These are phyloP conservation scores for Xerus inauris DNA, from an alignment of 2,113 vertebrate genomes.

Conservation along the genomic window DNA sequence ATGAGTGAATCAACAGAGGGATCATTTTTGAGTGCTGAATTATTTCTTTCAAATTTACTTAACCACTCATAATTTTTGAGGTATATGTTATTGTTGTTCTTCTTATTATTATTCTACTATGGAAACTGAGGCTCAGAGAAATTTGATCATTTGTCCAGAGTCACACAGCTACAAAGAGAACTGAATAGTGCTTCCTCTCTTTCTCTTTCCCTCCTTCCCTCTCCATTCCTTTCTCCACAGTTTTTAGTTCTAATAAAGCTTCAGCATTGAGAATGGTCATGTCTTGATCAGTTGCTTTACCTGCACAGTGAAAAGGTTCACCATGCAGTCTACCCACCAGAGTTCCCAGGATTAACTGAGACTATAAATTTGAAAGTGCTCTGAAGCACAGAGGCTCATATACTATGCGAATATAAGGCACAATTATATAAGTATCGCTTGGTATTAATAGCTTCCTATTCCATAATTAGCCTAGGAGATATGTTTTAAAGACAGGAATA, in stretches of 20 bases:
- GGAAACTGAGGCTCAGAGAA: constrained; percentile 35
- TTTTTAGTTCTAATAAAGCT: not conserved
- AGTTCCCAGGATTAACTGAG: not conserved
- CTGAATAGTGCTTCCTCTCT: not conserved
- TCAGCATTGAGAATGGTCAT: not conserved
- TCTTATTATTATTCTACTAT: not conserved
- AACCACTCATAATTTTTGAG: not conserved
- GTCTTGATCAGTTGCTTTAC: constrained; percentile 9
- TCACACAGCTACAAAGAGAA: not conserved
- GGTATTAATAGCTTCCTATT: constrained; percentile 53
- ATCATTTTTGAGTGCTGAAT: not conserved
- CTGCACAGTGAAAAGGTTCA: not conserved
- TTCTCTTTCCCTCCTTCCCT: not conserved
- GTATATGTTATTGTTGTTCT: not conserved
- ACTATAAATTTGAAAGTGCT: not conserved
- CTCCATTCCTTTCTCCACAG: not conserved
- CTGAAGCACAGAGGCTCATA: not conserved
- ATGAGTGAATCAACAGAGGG: not conserved
- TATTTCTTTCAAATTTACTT: not conserved
- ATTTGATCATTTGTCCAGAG: not conserved
- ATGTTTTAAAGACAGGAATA: constrained; percentile 28
- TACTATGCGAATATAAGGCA: not conserved
- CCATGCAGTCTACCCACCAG: not conserved
- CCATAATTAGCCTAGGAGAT: constrained; percentile 36
- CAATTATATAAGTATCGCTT: constrained; percentile 23